phyloP scores from a whole-genome alignment of 2,888 invertebrate genomes.

The Sipha maydis region DNA sequence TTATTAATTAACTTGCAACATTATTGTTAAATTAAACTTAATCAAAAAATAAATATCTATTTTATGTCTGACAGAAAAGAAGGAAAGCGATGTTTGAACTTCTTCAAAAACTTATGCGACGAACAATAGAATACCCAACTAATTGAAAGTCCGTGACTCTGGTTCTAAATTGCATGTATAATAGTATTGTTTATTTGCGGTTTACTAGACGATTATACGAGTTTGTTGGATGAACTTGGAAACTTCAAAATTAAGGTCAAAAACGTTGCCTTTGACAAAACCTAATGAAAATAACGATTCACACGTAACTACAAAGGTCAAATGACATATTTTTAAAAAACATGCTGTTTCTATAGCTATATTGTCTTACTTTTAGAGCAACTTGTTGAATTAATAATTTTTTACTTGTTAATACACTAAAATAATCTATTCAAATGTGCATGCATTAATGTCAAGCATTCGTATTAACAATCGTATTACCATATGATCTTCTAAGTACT shows the following conservation, averaged over 20 bases:
- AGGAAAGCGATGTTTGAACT: neutral
- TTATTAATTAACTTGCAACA: neutral
- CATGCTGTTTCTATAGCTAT: neutral
- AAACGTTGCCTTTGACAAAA: neutral
- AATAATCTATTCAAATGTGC: conserved; percentile 7
- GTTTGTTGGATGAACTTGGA: conserved; percentile 26
- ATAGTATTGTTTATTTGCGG: conserved; percentile 32
- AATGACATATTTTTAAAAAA: neutral
- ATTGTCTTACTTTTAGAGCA: neutral
- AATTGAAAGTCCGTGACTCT: conserved; percentile 36
- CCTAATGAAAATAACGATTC: neutral
- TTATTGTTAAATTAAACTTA: neutral
- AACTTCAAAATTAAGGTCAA: conserved; percentile 45
- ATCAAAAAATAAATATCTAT: neutral
- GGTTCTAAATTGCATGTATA: conserved; percentile 23
- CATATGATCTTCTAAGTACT: neutral
- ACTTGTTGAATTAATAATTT: conserved; percentile 42
- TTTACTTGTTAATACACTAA: neutral
- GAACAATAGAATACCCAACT: conserved; percentile 28
- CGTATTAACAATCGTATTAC: conserved; percentile 10
- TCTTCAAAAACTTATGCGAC: neutral
- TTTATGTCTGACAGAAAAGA: neutral
- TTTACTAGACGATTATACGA: conserved; percentile 37
- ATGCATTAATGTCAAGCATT: neutral
- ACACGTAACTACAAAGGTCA: neutral